phyloP scores from a whole-genome alignment of 2,797 vertebrate genomes.

The Gymnopithys bicolor region DNA sequence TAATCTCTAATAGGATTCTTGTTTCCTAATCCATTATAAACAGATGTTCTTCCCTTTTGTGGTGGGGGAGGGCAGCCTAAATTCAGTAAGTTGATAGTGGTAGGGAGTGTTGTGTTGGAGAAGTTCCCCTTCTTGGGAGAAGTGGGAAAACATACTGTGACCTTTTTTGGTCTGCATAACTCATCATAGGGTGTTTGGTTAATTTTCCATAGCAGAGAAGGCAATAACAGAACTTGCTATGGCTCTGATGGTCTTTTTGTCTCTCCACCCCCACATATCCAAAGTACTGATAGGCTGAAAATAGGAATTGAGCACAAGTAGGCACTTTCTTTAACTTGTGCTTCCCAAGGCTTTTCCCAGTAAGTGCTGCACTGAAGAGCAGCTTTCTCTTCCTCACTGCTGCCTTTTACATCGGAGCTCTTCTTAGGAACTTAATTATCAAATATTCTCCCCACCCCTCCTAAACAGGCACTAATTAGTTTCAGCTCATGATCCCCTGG shows the following conservation, averaged over 20 bases:
- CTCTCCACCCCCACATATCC: not conserved
- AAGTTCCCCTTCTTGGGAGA: not conserved
- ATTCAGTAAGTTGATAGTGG: not conserved
- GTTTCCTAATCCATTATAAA: conserved; percentile 32
- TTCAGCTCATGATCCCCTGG: not conserved
- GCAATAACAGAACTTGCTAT: not conserved
- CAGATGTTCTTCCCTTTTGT: conserved; percentile 12
- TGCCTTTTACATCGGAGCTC: not conserved
- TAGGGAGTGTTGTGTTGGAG: not conserved
- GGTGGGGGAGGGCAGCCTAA: not conserved
- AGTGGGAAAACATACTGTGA: not conserved
- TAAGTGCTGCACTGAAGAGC: not conserved
- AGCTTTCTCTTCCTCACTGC: not conserved
- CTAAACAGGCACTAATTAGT: not conserved
- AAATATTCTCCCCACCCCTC: not conserved
- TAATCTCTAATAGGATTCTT: conserved; percentile 42
- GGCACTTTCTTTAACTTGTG: not conserved
- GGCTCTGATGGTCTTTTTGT: not conserved
- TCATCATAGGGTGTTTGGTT: not conserved
- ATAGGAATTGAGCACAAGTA: not conserved
- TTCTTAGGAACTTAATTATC: not conserved
- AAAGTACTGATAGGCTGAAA: not conserved
- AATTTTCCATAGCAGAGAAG: not conserved
- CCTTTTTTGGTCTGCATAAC: not conserved
- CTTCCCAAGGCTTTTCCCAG: not conserved